Conservation (phyloP, 2,113 vertebrate species). For the Ramphastos sulfuratus region DNA sequence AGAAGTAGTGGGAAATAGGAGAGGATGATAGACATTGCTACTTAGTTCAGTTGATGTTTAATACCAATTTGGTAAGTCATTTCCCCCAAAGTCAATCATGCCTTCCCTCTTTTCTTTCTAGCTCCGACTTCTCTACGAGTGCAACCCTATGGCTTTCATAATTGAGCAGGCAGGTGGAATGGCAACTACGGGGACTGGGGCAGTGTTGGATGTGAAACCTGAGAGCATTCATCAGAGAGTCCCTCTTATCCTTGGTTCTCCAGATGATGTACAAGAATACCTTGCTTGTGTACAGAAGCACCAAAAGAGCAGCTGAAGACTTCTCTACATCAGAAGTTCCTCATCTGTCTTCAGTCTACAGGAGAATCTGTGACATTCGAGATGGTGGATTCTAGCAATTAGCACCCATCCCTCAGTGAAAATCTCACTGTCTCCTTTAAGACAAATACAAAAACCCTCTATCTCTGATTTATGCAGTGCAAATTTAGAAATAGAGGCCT, state of each 20-base stretch:
- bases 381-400: not conserved
- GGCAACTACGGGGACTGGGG: slow-evolving; percentile 88
- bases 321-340: not conserved
- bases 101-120: slow-evolving; percentile 52
- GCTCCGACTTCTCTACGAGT: slow-evolving; percentile 95
- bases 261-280: slow-evolving; percentile 91
- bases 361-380: not conserved
- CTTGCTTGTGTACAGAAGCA: slow-evolving; percentile 88
- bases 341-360: not conserved
- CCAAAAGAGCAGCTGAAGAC: slow-evolving; percentile 57
- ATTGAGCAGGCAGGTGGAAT: slow-evolving; percentile 93
- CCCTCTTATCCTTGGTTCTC: slow-evolving; percentile 90
- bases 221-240: slow-evolving; percentile 89
- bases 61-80: not conserved
- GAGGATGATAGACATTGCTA: not conserved
- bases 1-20: not conserved
- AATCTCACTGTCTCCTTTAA: not conserved
- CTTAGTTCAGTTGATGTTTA: not conserved
- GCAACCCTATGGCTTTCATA: slow-evolving; percentile 97
- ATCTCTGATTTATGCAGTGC: not conserved
- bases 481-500: not conserved
- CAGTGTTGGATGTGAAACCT: slow-evolving; percentile 88
- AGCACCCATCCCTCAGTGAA: not conserved
- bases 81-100: not conserved
- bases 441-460: not conserved